These are phyloP conservation scores for Phalacrocorax pelagicus DNA, from an alignment of 2,113 vertebrate species.

Conservation along the genomic window DNA sequence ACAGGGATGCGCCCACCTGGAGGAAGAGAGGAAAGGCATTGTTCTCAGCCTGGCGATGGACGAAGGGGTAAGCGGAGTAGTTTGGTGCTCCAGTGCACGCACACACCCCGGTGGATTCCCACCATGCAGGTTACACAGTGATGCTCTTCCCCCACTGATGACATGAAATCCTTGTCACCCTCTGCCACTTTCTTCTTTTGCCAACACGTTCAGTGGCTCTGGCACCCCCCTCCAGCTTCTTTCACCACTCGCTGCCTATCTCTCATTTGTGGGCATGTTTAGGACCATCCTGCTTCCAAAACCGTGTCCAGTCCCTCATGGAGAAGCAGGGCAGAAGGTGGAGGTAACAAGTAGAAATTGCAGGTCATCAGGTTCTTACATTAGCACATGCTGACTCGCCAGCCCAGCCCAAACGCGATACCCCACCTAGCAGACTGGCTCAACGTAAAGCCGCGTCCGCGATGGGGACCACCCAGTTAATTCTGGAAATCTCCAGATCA, in stretches of 20 bases:
- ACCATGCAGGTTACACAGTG: not conserved
- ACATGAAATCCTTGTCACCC: not conserved
- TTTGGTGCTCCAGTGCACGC: not conserved
- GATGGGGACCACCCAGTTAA: not conserved
- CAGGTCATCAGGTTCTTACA: not conserved
- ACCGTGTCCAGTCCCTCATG: fast-evolving
- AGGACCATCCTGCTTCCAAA: not conserved
- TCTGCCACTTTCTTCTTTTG: not conserved
- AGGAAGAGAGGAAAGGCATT: not conserved
- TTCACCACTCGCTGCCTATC: not conserved
- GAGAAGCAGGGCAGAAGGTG: not conserved
- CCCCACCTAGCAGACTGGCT: not conserved
- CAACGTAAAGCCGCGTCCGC: fast-evolving
- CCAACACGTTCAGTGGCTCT: not conserved
- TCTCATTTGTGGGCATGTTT: not conserved
- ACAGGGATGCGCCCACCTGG: conserved; percentile 93
- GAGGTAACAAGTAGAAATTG: not conserved
- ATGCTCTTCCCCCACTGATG: not conserved
- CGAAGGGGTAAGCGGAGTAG: not conserved
- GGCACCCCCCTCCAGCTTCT: not conserved
- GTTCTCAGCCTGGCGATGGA: not conserved
- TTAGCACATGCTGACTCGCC: not conserved
- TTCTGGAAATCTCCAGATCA: not conserved
- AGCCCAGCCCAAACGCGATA: not conserved
- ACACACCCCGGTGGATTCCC: too few species aligned